Conservation (phyloP, 2,113 vertebrate genomes). For the Dromiciops gliroides region DNA sequence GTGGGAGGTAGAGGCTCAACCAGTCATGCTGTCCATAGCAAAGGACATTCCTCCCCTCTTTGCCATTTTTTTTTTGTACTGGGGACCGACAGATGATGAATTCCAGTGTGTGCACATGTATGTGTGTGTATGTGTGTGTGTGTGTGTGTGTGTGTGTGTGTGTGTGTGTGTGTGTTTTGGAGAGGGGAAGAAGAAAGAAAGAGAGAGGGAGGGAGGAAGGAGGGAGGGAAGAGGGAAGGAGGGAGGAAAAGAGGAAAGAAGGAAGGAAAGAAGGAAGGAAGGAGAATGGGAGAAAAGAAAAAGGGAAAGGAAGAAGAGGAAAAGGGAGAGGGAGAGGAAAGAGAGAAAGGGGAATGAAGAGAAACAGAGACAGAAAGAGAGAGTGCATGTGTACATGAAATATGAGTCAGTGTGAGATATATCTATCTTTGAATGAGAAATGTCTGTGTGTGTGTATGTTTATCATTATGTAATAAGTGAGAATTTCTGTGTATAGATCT, state of each 20-base stretch:
- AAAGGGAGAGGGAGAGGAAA: neutral
- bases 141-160: neutral
- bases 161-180: neutral
- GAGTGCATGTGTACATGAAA: neutral
- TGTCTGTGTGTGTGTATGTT: neutral
- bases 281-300: neutral
- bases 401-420: neutral
- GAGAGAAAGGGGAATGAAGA: too few species aligned
- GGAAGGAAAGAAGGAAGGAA: too few species aligned
- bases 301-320: too few species aligned
- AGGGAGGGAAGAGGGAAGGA: rapidly evolving
- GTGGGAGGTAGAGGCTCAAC: neutral
- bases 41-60: neutral
- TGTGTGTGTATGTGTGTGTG: neutral
- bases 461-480: neutral
- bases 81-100: neutral
- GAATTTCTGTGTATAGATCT: neutral
- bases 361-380: neutral
- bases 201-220: neutral
- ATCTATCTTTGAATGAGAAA: neutral
- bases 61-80: neutral
- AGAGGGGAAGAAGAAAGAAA: neutral
- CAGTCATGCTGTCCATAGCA: neutral
- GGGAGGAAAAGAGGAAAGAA: neutral
- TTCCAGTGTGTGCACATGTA: neutral